Conservation (phyloP, 2,888 invertebrate species). For the Synergus itoensis region DNA sequence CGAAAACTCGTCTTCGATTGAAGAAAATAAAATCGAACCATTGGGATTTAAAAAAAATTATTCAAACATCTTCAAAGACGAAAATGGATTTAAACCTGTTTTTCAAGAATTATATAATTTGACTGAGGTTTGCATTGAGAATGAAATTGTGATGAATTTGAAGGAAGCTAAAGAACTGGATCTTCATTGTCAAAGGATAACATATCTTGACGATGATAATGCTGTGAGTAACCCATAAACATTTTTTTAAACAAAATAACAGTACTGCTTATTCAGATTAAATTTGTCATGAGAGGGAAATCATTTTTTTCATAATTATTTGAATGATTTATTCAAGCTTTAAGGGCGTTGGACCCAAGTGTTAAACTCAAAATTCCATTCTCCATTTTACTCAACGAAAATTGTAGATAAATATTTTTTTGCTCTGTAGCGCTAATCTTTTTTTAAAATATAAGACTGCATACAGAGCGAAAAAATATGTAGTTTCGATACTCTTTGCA, state of each 20-base stretch:
- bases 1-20: conserved; percentile 59
- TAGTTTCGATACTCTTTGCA: too few species aligned
- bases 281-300: too few species aligned
- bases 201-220: conserved; percentile 46
- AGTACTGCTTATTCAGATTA: too few species aligned
- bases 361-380: too few species aligned
- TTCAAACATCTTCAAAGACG: conserved; percentile 41
- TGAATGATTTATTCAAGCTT: too few species aligned
- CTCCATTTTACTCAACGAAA: too few species aligned
- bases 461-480: too few species aligned
- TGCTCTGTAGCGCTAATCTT: too few species aligned
- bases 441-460: too few species aligned
- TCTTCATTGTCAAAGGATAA: conserved; percentile 51
- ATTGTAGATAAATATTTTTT: too few species aligned
- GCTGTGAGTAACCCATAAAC: background rate
- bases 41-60: conserved; percentile 43
- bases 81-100: conserved; percentile 19
- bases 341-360: too few species aligned
- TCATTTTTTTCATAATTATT: too few species aligned
- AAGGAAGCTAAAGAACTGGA: conserved; percentile 52
- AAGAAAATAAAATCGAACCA: conserved; percentile 45
- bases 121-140: conserved; percentile 56
- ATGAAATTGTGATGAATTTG: conserved; percentile 54
- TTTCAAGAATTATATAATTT: background rate
- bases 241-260: background rate